Conservation (phyloP, 2,888 invertebrate species). For the Drosophila meridionalis region DNA sequence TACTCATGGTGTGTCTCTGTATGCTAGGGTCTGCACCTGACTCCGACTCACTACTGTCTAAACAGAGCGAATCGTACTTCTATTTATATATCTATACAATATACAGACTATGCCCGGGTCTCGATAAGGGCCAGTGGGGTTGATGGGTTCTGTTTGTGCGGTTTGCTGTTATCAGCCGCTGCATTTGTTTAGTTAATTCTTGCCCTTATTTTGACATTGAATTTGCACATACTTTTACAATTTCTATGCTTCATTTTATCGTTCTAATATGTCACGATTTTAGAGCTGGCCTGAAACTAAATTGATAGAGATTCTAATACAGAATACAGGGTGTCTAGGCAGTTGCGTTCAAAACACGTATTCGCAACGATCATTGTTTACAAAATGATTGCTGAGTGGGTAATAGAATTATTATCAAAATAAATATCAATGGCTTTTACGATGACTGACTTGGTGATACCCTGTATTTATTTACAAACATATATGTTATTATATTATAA, state of each 20-base stretch:
- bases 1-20: slow-evolving; percentile 31
- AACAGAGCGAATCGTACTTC: background rate
- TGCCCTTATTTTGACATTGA: slow-evolving; percentile 1
- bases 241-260: background rate
- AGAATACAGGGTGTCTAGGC: background rate
- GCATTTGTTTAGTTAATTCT: background rate
- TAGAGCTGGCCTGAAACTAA: slow-evolving; percentile 1
- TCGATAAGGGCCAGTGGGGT: background rate
- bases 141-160: slow-evolving; percentile 15
- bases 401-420: too few relatives aligned
- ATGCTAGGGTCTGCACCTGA: background rate
- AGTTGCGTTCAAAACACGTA: background rate
- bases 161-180: slow-evolving; percentile 34
- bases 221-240: background rate
- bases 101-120: background rate
- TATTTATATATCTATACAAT: slow-evolving; percentile 13
- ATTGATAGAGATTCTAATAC: background rate
- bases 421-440: too few relatives aligned
- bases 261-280: slow-evolving; percentile 1
- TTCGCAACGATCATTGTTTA: background rate
- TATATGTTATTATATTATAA: too few relatives aligned
- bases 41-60: slow-evolving; percentile 12
- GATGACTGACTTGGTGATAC: too few relatives aligned
- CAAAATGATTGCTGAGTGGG: too few relatives aligned
- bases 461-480: too few relatives aligned